Evolutionary conservation across 2,888 invertebrate genomes (phyloP).

Genomic region (Mythimna pallens): DNA sequence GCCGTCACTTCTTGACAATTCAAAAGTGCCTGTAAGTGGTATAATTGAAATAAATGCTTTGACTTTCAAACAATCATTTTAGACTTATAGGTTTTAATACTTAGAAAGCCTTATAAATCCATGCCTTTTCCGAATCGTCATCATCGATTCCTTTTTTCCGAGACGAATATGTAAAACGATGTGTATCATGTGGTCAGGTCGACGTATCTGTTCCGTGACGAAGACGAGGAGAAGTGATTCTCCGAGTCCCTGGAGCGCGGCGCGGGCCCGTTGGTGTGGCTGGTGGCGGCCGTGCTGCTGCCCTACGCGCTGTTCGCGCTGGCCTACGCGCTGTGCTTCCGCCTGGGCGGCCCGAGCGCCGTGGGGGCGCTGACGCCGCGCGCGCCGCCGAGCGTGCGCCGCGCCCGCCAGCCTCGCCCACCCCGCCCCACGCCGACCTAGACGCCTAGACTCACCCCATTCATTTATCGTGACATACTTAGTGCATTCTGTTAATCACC

Average conservation of each 20-base stretch:
- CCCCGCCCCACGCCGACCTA: constrained; percentile 14
- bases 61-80: constrained; percentile 58
- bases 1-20: constrained; percentile 57
- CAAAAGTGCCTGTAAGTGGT: constrained; percentile 57
- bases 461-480: constrained; percentile 42
- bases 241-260: constrained; percentile 76
- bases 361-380: constrained; percentile 66
- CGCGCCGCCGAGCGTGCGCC: constrained; percentile 66
- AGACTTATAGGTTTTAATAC: constrained; percentile 55
- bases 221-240: constrained; percentile 93
- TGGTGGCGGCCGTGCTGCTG: constrained; percentile 79
- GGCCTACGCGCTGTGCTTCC: constrained; percentile 79
- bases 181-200: constrained; percentile 91
- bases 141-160: constrained; percentile 46
- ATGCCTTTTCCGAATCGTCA: constrained; percentile 56
- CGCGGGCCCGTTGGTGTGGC: constrained; percentile 88
- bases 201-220: constrained; percentile 95
- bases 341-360: constrained; percentile 36
- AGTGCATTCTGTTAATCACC: constrained; percentile 42
- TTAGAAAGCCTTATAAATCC: constrained; percentile 55
- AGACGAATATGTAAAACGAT: constrained; percentile 39
- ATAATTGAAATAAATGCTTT: constrained; percentile 56
- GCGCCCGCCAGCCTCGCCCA: constrained; percentile 63
- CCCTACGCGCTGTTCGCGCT: constrained; percentile 83
- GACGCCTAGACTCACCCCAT: constrained; percentile 43